A percentile compares a stretch with the other conserved stretches of the same genome.
These are phyloP conservation scores for Pollenia angustigena DNA, from an alignment of 2,888 invertebrate species.

Conservation along the genomic window DNA sequence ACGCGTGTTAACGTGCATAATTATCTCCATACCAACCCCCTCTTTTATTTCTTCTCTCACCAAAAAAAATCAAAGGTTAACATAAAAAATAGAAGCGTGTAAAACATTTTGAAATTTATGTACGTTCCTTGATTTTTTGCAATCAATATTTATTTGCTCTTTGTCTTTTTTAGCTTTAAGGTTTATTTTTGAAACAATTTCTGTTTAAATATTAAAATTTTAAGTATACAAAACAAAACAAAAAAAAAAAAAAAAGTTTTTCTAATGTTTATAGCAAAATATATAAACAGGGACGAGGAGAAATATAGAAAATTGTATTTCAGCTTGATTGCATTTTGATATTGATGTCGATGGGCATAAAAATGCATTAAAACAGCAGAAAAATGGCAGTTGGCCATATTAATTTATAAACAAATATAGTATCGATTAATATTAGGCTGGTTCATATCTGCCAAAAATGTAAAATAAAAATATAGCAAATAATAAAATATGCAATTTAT, in stretches of 20 bases:
- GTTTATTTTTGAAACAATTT: slow-evolving; percentile 31
- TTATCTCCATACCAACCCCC: too few species aligned
- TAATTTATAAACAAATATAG: slow-evolving; percentile 42
- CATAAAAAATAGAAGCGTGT: too few species aligned
- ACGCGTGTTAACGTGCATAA: too few species aligned
- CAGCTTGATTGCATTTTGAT: slow-evolving; percentile 65
- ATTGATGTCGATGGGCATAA: slow-evolving; percentile 22
- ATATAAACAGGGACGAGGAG: not conserved
- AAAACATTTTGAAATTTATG: not conserved
- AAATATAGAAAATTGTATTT: slow-evolving; percentile 45
- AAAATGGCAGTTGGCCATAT: slow-evolving; percentile 71
- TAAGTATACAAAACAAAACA: not conserved
- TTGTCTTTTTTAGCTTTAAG: slow-evolving; percentile 12
- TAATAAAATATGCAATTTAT: too few species aligned
- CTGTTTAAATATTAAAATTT: not conserved
- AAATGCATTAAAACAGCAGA: slow-evolving; percentile 19
- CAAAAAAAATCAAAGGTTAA: too few species aligned
- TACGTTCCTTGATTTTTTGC: not conserved
- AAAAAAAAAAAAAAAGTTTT: not conserved
- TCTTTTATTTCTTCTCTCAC: too few species aligned
- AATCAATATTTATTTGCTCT: not conserved
- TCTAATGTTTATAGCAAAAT: slow-evolving; percentile 11
- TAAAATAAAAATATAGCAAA: too few species aligned
- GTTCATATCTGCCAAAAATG: not conserved
- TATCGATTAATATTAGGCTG: slow-evolving; percentile 25